phyloP scores from a whole-genome alignment of 2,797 vertebrate species.

The Meda fulgida region DNA sequence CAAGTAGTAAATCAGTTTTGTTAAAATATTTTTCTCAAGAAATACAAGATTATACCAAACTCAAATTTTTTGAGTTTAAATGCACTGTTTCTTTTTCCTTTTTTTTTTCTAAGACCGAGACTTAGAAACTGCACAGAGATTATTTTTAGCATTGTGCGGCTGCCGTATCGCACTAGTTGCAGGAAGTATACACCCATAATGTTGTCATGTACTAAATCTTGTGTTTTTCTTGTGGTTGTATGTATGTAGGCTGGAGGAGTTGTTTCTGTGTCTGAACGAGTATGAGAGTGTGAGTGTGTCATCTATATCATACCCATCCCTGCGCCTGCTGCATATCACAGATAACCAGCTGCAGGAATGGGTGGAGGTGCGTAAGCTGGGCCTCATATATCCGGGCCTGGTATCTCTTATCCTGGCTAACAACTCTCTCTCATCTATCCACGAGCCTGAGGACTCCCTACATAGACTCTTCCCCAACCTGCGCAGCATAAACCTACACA shows the following conservation, averaged over 20 bases:
- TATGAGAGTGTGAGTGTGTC: conserved; percentile 88
- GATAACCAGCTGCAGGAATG: conserved; percentile 95
- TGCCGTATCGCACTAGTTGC: background rate
- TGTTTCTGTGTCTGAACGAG: conserved; percentile 97
- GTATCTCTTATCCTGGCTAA: conserved; percentile 91
- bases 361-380: conserved; percentile 92
- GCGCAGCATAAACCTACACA: conserved; percentile 93
- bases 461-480: conserved; percentile 89
- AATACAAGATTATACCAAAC: background rate
- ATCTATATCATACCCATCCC: conserved; percentile 84
- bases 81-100: too few relatives aligned
- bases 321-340: conserved; percentile 95
- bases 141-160: background rate
- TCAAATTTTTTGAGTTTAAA: background rate
- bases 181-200: background rate
- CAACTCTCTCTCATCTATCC: conserved; percentile 86
- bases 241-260: conserved; percentile 88
- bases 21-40: background rate
- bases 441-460: conserved; percentile 84
- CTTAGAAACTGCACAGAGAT: background rate
- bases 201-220: conserved; percentile 5
- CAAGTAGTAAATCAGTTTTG: background rate
- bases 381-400: conserved; percentile 90
- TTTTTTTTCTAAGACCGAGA: too few relatives aligned
- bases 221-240: conserved; percentile 5